A percentile compares a stretch with the other conserved stretches of the same genome.
Evolutionary conservation across 1,140 invertebrate genomes (phyloP).

Genomic region (Aphidius ervi): DNA sequence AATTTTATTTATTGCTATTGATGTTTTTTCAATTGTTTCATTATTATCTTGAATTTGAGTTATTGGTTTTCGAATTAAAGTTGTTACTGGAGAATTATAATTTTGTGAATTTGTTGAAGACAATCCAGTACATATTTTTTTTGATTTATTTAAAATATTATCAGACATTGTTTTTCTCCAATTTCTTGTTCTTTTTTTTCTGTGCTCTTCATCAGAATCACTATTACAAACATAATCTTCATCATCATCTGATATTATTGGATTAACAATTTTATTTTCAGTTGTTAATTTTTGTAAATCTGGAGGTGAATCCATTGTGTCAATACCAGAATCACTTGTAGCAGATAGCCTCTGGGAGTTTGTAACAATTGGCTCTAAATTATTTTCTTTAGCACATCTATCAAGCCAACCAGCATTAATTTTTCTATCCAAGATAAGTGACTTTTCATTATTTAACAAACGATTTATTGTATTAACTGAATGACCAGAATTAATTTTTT

Average conservation of each 20-base stretch:
- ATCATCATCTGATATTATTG: constrained; percentile 34
- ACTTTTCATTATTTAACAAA: constrained; percentile 32
- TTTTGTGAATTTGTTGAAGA: background rate
- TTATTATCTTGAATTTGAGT: background rate
- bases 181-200: constrained; percentile 44
- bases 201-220: constrained; percentile 58
- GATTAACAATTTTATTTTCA: background rate
- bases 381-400: constrained; percentile 41
- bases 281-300: constrained; percentile 24
- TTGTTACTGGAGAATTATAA: background rate
- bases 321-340: constrained; percentile 37
- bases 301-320: constrained; percentile 35
- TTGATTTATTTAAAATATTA: constrained; percentile 20
- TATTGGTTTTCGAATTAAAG: background rate
- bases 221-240: constrained; percentile 64
- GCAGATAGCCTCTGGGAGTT: constrained; percentile 31
- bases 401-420: constrained; percentile 57
- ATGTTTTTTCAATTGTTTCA: no score
- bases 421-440: constrained; percentile 36
- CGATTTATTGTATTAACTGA: constrained; percentile 45
- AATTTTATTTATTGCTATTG: no score
- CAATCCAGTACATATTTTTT: constrained; percentile 19
- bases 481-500: constrained; percentile 30
- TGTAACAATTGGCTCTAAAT: constrained; percentile 15
- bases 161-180: constrained; percentile 30